Conservation (phyloP, 2,888 invertebrate species). For the Alviniconcha strummeri region DNA sequence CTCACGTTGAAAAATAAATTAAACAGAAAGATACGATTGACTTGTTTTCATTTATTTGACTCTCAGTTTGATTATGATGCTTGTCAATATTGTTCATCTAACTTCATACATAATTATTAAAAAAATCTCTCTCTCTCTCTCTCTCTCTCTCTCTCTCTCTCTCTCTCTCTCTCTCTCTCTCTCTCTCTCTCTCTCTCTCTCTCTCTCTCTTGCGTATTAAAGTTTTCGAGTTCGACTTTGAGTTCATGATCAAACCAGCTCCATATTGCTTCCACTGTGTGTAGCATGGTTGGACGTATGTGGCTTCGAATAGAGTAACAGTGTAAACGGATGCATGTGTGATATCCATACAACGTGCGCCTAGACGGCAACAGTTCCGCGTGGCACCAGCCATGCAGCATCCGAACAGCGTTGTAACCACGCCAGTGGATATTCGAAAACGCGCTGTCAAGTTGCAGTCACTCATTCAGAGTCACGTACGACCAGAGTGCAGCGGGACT, state of each 20-base stretch:
- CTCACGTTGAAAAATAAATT: conserved; percentile 1
- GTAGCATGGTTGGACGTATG: too few species aligned
- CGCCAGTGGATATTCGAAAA: too few species aligned
- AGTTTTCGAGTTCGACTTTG: not conserved
- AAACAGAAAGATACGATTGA: not conserved
- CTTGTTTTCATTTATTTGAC: not conserved
- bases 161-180: not conserved
- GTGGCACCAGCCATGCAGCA: too few species aligned
- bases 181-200: not conserved
- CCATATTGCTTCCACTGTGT: too few species aligned
- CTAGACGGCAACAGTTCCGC: too few species aligned
- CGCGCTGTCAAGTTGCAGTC: too few species aligned
- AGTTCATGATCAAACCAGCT: not conserved
- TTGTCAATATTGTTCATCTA: not conserved
- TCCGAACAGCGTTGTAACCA: too few species aligned
- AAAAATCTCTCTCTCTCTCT: not conserved
- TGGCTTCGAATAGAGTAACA: too few species aligned
- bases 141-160: not conserved
- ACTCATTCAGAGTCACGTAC: too few species aligned
- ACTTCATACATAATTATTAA: not conserved
- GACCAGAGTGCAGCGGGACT: too few species aligned
- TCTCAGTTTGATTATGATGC: not conserved
- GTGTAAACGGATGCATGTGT: too few species aligned
- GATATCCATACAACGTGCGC: too few species aligned
- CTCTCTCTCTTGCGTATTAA: not conserved